phyloP scores from a whole-genome alignment of 2,113 vertebrate species.

The Serranochromis macrocephalus region DNA sequence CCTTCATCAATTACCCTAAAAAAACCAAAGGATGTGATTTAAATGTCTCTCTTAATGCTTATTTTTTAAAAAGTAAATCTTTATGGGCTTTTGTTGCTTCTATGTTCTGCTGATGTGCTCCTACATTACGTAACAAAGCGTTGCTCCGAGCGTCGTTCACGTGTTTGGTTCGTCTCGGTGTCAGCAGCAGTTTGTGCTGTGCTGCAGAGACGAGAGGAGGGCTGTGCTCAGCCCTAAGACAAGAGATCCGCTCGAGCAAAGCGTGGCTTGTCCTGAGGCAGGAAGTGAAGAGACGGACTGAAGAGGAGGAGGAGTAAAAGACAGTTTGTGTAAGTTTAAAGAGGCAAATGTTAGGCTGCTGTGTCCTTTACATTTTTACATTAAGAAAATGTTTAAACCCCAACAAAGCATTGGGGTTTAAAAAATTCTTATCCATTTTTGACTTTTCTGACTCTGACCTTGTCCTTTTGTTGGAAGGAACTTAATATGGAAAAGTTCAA shows the following conservation, averaged over 20 bases:
- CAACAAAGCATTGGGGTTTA: not conserved
- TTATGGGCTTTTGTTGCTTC: not conserved
- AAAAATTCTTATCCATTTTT: not conserved
- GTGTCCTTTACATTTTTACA: not conserved
- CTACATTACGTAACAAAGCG: not conserved
- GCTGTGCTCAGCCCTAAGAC: not conserved
- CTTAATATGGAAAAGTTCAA: not conserved
- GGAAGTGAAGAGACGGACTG: not conserved
- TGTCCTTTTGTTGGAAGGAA: not conserved
- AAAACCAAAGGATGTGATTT: rapidly evolving
- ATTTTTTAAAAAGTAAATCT: rapidly evolving
- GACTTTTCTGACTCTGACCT: not conserved
- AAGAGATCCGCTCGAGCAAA: not conserved
- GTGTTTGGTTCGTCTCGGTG: not conserved
- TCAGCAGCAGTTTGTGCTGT: not conserved
- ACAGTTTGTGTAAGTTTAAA: not conserved
- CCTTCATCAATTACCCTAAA: not conserved
- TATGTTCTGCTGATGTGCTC: not conserved
- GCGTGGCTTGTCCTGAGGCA: not conserved
- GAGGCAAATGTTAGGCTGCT: not conserved
- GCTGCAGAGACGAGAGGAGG: not conserved
- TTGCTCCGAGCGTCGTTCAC: rapidly evolving
- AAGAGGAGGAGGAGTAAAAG: not conserved
- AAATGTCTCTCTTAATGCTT: not conserved
- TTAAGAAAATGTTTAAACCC: not conserved